These are phyloP conservation scores for Limanda limanda DNA, from an alignment of 2,113 vertebrate species.

Conservation along the genomic window DNA sequence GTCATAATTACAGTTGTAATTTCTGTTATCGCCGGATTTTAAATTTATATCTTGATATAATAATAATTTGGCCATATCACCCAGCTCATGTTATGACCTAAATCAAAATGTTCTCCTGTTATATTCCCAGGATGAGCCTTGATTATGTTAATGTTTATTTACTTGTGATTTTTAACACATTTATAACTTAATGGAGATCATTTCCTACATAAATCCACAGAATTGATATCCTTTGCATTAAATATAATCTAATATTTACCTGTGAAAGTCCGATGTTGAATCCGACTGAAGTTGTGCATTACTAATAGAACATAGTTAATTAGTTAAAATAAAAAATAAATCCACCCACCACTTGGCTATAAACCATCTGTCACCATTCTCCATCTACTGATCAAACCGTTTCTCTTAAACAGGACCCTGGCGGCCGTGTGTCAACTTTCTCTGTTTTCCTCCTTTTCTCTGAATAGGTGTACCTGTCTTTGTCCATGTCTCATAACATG, in stretches of 20 bases:
- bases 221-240: not conserved
- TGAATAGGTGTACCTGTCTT: constrained; percentile 88
- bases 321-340: constrained; percentile 11
- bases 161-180: not conserved
- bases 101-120: too few relatives aligned
- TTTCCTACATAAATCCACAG: not conserved
- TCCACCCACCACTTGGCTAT: constrained; percentile 59
- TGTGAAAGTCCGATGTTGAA: not conserved
- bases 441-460: constrained; percentile 81
- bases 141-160: not conserved
- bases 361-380: constrained; percentile 5
- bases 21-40: too few relatives aligned
- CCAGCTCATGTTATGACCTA: too few relatives aligned
- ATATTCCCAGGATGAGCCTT: not conserved
- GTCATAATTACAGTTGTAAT: too few relatives aligned
- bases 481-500: constrained; percentile 92
- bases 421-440: constrained; percentile 80
- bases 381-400: constrained; percentile 71
- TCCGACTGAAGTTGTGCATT: not conserved
- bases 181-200: not conserved
- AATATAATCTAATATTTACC: not conserved
- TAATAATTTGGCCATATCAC: too few relatives aligned
- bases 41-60: too few relatives aligned
- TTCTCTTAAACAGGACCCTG: constrained; percentile 87
- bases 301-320: not conserved